phyloP scores from a whole-genome alignment of 1,140 invertebrate genomes.

The Panagrolaimus sp. region DNA sequence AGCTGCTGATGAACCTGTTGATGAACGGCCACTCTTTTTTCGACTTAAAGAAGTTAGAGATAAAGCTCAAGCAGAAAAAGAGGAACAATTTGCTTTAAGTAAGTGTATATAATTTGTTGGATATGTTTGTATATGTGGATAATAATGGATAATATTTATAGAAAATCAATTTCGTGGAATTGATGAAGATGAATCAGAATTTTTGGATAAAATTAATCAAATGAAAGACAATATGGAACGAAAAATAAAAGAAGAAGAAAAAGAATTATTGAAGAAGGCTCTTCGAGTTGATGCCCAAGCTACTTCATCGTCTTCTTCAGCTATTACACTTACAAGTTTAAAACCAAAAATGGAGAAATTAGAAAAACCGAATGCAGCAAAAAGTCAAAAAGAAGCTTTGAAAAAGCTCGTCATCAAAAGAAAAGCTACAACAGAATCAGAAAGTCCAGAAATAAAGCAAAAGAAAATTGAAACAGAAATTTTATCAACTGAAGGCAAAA shows the following conservation, averaged over 20 bases:
- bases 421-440: neutral
- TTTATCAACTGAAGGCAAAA: neutral
- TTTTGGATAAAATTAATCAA: slow-evolving; percentile 23
- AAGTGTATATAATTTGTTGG: slow-evolving; percentile 54
- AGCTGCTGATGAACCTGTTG: neutral
- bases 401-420: slow-evolving; percentile 12
- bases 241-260: slow-evolving; percentile 8
- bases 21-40: slow-evolving; percentile 72
- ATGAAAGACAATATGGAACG: slow-evolving; percentile 14
- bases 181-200: slow-evolving; percentile 38
- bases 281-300: neutral
- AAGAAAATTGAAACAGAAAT: neutral
- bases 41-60: slow-evolving; percentile 81
- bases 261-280: slow-evolving; percentile 1
- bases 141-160: slow-evolving; percentile 18
- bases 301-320: neutral
- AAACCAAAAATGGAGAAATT: neutral
- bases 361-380: neutral
- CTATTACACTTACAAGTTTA: neutral
- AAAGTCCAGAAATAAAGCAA: neutral
- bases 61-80: slow-evolving; percentile 82
- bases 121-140: too few relatives aligned
- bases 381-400: neutral
- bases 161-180: slow-evolving; percentile 40
- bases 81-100: slow-evolving; percentile 88